A percentile compares a stretch with the other conserved stretches of the same genome.
phyloP scores from a whole-genome alignment of 2,113 vertebrate genomes.

The Microtus montanus region DNA sequence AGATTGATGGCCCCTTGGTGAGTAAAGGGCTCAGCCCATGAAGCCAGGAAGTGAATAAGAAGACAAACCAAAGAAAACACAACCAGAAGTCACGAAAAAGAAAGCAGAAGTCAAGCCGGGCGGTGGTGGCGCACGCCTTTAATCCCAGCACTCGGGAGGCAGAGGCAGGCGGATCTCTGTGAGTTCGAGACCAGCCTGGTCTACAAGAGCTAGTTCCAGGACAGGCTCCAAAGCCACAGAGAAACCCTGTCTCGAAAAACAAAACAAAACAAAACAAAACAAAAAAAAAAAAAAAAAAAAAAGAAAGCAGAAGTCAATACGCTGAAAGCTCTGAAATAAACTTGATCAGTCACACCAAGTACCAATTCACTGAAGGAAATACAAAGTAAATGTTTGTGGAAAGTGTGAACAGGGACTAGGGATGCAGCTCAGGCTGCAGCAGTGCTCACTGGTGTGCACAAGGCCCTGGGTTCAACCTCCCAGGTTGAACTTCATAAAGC shows the following conservation, averaged over 20 bases:
- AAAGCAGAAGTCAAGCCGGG: constrained; percentile 1
- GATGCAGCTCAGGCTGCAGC: neutral
- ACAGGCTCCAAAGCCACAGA: no score
- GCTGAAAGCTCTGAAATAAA: neutral
- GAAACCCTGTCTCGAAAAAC: no score
- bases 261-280: no score
- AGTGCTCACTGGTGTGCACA: neutral
- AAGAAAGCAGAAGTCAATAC: neutral
- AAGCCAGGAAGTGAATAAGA: neutral
- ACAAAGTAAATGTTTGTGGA: neutral
- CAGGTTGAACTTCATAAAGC: neutral
- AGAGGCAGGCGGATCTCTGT: no score
- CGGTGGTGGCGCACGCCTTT: no score
- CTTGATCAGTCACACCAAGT: neutral
- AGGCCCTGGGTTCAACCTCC: neutral
- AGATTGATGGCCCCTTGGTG: neutral
- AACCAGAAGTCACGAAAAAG: neutral
- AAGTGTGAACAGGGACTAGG: neutral
- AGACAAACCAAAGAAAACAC: neutral
- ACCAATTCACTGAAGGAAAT: neutral
- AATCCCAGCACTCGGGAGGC: no score
- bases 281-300: no score
- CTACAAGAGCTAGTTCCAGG: no score
- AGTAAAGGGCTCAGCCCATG: neutral
- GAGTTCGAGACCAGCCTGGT: no score